Evolutionary conservation across 2,888 invertebrate genomes (phyloP).

Genomic region (Ellobium chinense): DNA sequence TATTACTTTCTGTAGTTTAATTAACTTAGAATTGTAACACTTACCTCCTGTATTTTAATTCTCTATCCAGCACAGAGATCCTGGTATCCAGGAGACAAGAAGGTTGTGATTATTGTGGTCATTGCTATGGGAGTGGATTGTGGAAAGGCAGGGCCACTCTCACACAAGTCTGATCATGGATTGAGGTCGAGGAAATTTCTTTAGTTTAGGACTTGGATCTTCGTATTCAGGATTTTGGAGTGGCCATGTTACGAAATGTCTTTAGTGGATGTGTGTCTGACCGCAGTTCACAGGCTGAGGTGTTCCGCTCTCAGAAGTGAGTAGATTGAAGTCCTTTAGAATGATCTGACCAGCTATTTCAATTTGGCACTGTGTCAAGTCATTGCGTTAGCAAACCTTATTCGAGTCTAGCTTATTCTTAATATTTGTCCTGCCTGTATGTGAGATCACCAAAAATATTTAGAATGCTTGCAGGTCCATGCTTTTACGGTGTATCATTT

Average conservation of each 20-base stretch:
- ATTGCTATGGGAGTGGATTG: not conserved
- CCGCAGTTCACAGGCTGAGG: conserved; percentile 67
- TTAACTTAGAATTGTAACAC: no score
- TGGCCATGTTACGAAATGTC: conserved; percentile 74
- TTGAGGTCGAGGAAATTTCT: conserved; percentile 2
- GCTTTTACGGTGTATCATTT: no score
- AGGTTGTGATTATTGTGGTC: not conserved
- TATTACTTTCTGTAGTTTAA: no score
- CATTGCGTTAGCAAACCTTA: no score
- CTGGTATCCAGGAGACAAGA: not conserved
- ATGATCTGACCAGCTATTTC: no score
- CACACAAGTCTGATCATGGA: no score
- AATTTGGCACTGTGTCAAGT: no score
- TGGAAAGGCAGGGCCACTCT: not conserved
- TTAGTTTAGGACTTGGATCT: not conserved
- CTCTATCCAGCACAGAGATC: conserved; percentile 13
- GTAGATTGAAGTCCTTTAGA: no score
- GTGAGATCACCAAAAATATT: no score
- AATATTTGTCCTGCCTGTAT: no score
- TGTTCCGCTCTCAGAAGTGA: conserved; percentile 71
- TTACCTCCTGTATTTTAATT: not conserved
- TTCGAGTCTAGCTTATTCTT: no score
- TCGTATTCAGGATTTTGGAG: not conserved
- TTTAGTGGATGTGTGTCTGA: conserved; percentile 77
- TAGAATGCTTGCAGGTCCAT: no score